Conservation (phyloP, 2,888 invertebrate genomes). For the Epinotia ramella region DNA sequence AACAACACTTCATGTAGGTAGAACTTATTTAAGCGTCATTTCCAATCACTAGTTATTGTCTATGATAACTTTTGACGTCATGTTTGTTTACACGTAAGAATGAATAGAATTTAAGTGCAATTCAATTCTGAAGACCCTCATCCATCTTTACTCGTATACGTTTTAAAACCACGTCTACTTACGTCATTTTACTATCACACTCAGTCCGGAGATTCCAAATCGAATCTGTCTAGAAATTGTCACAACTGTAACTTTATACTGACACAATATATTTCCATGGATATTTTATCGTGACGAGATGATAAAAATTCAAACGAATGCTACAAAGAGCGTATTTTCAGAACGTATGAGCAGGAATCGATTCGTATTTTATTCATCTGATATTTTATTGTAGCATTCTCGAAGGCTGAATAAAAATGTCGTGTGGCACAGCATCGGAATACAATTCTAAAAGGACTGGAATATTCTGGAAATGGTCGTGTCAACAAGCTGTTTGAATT, state of each 20-base stretch:
- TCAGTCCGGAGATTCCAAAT: neutral
- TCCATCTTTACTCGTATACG: neutral
- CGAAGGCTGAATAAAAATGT: conserved; percentile 50
- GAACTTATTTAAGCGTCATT: no score
- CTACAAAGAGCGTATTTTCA: conserved; percentile 28
- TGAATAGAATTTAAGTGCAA: neutral
- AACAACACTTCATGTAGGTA: no score
- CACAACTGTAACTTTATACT: conserved; percentile 11
- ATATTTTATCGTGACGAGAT: conserved; percentile 27
- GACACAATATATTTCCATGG: conserved; percentile 5
- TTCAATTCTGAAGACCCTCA: neutral
- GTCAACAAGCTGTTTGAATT: conserved; percentile 2
- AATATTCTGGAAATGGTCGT: conserved; percentile 8
- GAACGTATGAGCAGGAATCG: conserved; percentile 14
- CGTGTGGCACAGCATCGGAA: conserved; percentile 46
- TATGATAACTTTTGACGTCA: no score
- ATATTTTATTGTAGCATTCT: conserved; percentile 55
- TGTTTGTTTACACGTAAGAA: no score
- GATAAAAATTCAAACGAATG: conserved; percentile 32
- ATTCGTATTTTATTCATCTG: conserved; percentile 39
- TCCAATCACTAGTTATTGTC: no score
- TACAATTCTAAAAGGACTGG: neutral
- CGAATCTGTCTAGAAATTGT: neutral
- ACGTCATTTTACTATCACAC: neutral
- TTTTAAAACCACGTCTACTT: neutral